These are phyloP conservation scores for Nysson spinosus DNA, from an alignment of 2,888 invertebrate species.

Conservation along the genomic window DNA sequence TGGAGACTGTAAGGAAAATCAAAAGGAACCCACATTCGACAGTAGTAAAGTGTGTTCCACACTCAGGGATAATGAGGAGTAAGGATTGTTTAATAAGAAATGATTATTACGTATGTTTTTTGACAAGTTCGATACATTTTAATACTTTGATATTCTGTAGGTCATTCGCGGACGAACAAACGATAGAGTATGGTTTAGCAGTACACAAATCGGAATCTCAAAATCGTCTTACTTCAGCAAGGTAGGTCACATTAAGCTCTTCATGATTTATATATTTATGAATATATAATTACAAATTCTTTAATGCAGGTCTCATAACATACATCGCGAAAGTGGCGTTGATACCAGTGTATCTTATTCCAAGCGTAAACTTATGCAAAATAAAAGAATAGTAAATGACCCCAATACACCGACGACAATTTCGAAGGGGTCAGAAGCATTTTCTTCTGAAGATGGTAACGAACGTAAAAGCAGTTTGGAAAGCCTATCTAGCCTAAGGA, in stretches of 20 bases:
- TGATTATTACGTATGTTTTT: neutral
- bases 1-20: constrained; percentile 45
- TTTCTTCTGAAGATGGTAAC: constrained; percentile 66
- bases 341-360: constrained; percentile 73
- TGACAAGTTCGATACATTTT: neutral
- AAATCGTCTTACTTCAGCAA: constrained; percentile 43
- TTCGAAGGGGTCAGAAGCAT: constrained; percentile 66
- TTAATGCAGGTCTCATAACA: constrained; percentile 69
- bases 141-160: constrained; percentile 18
- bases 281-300: constrained; percentile 30
- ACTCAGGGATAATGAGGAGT: constrained; percentile 49
- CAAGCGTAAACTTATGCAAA: constrained; percentile 71
- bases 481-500: constrained; percentile 78
- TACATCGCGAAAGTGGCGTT: constrained; percentile 60
- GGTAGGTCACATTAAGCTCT: constrained; percentile 29
- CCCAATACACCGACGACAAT: constrained; percentile 70
- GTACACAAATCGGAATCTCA: constrained; percentile 58
- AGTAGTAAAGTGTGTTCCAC: constrained; percentile 32
- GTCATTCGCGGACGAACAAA: constrained; percentile 42
- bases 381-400: constrained; percentile 75
- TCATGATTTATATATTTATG: neutral
- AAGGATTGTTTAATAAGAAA: constrained; percentile 20
- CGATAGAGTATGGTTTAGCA: constrained; percentile 48
- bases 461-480: constrained; percentile 80
- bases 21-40: constrained; percentile 29